These are phyloP conservation scores for Diaperis boleti DNA, from an alignment of 2,888 invertebrate species.

Conservation along the genomic window DNA sequence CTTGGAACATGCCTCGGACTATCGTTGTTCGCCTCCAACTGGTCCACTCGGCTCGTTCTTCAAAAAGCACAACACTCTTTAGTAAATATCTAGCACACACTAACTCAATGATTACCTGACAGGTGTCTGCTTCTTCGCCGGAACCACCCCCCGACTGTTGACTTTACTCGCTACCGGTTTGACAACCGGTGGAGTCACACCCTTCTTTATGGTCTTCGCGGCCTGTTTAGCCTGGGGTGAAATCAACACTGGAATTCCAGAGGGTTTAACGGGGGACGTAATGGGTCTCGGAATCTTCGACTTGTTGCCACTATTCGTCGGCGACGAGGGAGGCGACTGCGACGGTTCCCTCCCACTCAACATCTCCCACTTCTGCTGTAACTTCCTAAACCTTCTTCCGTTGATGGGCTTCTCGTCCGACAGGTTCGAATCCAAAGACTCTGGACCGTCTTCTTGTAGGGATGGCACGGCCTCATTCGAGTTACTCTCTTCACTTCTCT, in stretches of 20 bases:
- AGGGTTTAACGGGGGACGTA: slow-evolving; percentile 75
- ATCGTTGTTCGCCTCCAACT: slow-evolving; percentile 62
- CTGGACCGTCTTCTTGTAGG: slow-evolving; percentile 57
- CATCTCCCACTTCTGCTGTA: slow-evolving; percentile 87
- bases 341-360: slow-evolving; percentile 71
- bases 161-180: neutral
- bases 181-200: neutral
- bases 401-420: slow-evolving; percentile 67
- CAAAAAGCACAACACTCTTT: neutral
- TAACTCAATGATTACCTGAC: slow-evolving; percentile 12
- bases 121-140: slow-evolving; percentile 11
- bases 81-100: neutral
- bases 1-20: slow-evolving; percentile 67
- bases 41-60: slow-evolving; percentile 76
- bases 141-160: neutral
- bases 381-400: slow-evolving; percentile 78
- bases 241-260: slow-evolving; percentile 70
- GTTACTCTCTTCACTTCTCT: slow-evolving; percentile 45
- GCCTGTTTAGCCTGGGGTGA: slow-evolving; percentile 52
- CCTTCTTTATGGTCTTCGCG: slow-evolving; percentile 62
- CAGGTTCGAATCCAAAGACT: slow-evolving; percentile 62
- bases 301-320: slow-evolving; percentile 65
- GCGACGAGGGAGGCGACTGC: slow-evolving; percentile 62
- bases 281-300: slow-evolving; percentile 83
- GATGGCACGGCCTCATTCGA: slow-evolving; percentile 48